These are phyloP conservation scores for Meghimatium bilineatum DNA, from an alignment of 2,888 invertebrate genomes.

Conservation along the genomic window DNA sequence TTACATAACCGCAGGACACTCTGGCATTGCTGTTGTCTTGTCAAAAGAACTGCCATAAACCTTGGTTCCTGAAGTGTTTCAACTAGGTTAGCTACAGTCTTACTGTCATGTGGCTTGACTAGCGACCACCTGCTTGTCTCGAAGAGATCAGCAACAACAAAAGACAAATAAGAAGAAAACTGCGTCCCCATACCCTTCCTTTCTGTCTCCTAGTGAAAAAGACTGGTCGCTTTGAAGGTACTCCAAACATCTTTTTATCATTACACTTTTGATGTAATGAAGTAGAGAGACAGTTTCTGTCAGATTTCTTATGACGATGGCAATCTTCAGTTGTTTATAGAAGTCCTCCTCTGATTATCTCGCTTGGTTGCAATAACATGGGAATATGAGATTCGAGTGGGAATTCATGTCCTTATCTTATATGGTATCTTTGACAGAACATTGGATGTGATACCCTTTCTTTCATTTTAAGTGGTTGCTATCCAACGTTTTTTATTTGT, in stretches of 20 bases:
- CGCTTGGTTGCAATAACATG: not conserved
- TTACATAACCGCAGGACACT: conserved; percentile 10
- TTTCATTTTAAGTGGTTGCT: not conserved
- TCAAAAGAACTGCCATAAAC: conserved; percentile 13
- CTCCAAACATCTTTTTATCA: conserved; percentile 15
- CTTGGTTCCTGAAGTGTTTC: not conserved
- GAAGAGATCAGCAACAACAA: not conserved
- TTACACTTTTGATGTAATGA: conserved; percentile 16
- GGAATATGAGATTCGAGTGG: not conserved
- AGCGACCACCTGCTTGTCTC: conserved; percentile 16
- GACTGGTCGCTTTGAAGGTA: not conserved
- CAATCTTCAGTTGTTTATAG: not conserved
- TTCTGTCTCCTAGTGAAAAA: no score
- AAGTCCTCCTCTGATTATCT: not conserved
- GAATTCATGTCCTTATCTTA: conserved; percentile 8
- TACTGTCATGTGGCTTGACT: not conserved
- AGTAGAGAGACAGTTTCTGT: conserved; percentile 6
- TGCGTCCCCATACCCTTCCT: not conserved
- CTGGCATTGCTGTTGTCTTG: not conserved
- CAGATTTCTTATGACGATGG: not conserved
- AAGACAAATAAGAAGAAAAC: not conserved
- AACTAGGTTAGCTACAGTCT: not conserved
- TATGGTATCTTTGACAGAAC: not conserved
- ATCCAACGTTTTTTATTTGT: not conserved
- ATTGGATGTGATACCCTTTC: not conserved